phyloP scores from a whole-genome alignment of 2,113 vertebrate genomes.

The Epinephelus lanceolatus region DNA sequence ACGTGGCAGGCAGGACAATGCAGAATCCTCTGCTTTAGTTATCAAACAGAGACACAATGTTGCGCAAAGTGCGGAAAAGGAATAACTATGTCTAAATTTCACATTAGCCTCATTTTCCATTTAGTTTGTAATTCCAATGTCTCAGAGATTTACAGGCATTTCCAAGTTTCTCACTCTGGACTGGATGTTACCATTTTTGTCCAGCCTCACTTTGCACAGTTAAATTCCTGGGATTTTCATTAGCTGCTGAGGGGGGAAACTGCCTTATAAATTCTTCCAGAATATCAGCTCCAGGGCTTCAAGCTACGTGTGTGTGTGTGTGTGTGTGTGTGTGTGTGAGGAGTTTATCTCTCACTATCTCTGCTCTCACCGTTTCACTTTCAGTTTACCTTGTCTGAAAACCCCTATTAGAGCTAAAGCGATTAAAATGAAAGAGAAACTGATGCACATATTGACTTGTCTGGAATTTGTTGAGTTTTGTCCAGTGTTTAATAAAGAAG shows the following conservation, averaged over 20 bases:
- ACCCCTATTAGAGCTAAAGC: not conserved
- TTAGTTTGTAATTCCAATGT: not conserved
- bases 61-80: not conserved
- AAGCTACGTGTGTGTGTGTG: not conserved
- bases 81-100: too few species aligned
- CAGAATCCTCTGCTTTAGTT: not conserved
- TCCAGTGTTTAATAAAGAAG: too few species aligned
- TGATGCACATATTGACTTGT: not conserved
- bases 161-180: not conserved
- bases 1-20: not conserved
- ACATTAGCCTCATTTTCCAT: not conserved
- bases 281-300: not conserved
- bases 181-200: slow-evolving; percentile 7
- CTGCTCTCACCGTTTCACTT: not conserved
- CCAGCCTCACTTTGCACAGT: not conserved
- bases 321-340: not conserved
- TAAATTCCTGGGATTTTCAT: not conserved
- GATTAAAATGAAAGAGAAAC: not conserved
- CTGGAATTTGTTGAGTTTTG: not conserved
- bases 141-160: not conserved
- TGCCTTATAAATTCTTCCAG: not conserved
- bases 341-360: not conserved
- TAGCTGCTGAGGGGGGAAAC: not conserved
- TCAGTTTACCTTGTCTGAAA: not conserved
- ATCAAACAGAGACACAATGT: not conserved